A percentile compares a stretch with the other conserved stretches of the same genome.
Evolutionary conservation across 2,797 vertebrate genomes (phyloP).

Genomic region (Acridotheres tristis): DNA sequence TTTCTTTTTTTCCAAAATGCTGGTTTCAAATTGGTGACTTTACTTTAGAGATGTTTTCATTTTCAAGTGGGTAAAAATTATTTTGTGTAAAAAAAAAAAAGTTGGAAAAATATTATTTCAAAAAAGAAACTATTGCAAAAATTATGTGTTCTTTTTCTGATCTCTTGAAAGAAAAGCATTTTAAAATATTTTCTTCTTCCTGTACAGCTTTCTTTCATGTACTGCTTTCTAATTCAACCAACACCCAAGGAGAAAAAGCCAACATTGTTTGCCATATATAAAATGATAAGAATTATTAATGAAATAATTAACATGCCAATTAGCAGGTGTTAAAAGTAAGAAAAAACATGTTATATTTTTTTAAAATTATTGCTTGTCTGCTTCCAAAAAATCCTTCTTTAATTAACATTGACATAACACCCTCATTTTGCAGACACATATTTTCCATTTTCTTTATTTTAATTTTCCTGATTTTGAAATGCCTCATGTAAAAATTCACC

Average conservation of each 20-base stretch:
- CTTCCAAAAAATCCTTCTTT: not conserved
- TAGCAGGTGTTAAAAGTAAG: not conserved
- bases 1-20: not conserved
- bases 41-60: not conserved
- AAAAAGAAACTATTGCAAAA: not conserved
- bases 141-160: not conserved
- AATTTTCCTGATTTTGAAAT: constrained; percentile 3
- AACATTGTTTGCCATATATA: not conserved
- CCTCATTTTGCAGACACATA: not conserved
- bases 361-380: not conserved
- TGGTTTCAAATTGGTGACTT: not conserved
- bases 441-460: not conserved
- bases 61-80: not conserved
- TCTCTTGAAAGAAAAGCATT: not conserved
- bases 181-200: not conserved
- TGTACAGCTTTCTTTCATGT: not conserved
- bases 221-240: not conserved
- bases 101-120: not conserved
- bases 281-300: not conserved
- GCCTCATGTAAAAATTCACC: not conserved
- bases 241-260: not conserved
- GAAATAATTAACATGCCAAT: not conserved
- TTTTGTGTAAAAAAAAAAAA: not conserved
- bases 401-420: not conserved
- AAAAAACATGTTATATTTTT: not conserved